phyloP scores from a whole-genome alignment of 1,140 invertebrate genomes.

The Cephus cinctus region DNA sequence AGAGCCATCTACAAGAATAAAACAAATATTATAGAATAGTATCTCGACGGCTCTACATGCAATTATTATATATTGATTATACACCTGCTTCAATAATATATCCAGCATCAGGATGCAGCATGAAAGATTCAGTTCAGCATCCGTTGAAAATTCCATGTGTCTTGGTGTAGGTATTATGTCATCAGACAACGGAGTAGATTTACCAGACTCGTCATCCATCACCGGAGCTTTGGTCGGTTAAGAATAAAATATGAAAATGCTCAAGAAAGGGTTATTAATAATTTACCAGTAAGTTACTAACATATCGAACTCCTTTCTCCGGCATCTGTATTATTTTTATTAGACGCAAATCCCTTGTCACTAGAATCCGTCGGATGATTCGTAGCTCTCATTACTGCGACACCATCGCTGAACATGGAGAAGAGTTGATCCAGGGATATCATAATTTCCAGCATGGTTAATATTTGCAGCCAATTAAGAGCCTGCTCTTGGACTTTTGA shows the following conservation, averaged over 20 bases:
- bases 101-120: constrained; percentile 97
- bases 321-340: constrained; percentile 38
- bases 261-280: not conserved
- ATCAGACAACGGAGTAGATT: constrained; percentile 70
- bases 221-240: constrained; percentile 55
- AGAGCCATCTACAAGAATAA: constrained; percentile 74
- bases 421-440: constrained; percentile 85
- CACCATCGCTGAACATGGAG: constrained; percentile 84
- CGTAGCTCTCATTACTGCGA: constrained; percentile 64
- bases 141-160: constrained; percentile 63
- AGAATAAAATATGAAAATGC: not conserved
- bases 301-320: constrained; percentile 56
- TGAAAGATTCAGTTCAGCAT: constrained; percentile 76
- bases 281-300: constrained; percentile 36
- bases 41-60: not conserved
- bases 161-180: constrained; percentile 65
- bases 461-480: constrained; percentile 91
- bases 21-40: not conserved
- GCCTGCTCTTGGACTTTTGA: constrained; percentile 91
- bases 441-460: constrained; percentile 85
- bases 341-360: constrained; percentile 52
- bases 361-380: constrained; percentile 50
- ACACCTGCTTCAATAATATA: constrained; percentile 88
- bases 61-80: constrained; percentile 12
- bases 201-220: constrained; percentile 68